Evolutionary conservation across 2,797 vertebrate species (phyloP), one percentile per base, ranked within the genome.

Genomic region (Arctocebus calabarensis): DNA sequence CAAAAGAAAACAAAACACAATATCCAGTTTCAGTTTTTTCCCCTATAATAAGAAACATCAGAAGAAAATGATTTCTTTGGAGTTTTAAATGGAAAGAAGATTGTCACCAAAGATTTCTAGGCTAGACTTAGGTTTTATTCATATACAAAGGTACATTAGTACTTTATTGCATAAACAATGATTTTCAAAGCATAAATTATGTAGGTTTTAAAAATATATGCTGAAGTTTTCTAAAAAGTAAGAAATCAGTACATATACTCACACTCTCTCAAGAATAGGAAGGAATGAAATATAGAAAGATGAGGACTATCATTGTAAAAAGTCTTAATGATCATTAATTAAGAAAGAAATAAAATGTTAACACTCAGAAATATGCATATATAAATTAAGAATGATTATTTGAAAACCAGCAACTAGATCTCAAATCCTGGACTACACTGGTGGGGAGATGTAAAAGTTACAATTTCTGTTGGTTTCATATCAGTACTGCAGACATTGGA

Each of bases 81-180:
- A 88, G n/a, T 79, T 79, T 70, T 88, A 74, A 85, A 55, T 27
- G 45, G 22, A 32, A 52, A 81, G 83, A 77, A 77, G 3, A 84
- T 45, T 90, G 27, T 85, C 87, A 45, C 16, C 17, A 27, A 94
- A 61, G 34, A 92, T 55, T 92, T 88, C 25, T 82, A 48, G 34
- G 64, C 45, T 61, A 40, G 61, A 66, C 2, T 4, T 95, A 89
- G 22, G 29, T 71, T 87, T 68, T 79, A 64, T 59, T 94, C 34
- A 78, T 11, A 78, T 70, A 62, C 2, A 29, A 85, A 88, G 3
- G 6, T 25, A 90, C 3, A 82, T 32, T 90, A 88, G 77, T 20
- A 92, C 43, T 90, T 74, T 45, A 59, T 13, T 88, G 43, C 29
- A 62, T 74, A 40, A 40, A 13, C 1, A 34, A 52, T 5, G 37